Conservation (phyloP, 1,140 invertebrate genomes). For the Batillaria attramentaria region DNA sequence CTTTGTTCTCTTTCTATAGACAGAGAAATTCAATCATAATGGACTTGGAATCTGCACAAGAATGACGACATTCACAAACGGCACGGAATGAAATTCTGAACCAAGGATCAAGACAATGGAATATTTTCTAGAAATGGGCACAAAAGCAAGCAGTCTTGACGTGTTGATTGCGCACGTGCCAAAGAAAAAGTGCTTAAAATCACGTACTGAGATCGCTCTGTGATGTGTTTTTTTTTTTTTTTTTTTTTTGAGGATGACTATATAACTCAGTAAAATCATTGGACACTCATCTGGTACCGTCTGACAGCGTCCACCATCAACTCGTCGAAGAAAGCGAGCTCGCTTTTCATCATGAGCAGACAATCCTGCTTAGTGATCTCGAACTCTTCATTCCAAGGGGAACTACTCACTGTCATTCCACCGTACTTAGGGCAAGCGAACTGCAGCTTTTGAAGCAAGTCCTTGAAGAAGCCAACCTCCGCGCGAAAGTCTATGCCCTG, state of each 20-base stretch:
- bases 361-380: conserved; percentile 44
- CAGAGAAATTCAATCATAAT: no score
- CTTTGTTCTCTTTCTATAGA: no score
- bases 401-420: conserved; percentile 7
- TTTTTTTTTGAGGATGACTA: not conserved
- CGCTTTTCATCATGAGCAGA: conserved; percentile 46
- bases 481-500: conserved; percentile 44
- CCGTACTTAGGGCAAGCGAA: conserved; percentile 39
- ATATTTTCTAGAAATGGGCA: no score
- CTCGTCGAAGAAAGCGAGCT: conserved; percentile 45
- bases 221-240: not conserved
- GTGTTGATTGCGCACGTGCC: not conserved
- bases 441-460: conserved; percentile 40
- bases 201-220: not conserved
- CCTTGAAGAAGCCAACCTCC: conserved; percentile 54
- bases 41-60: no score
- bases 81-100: no score
- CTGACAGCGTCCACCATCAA: conserved; percentile 14
- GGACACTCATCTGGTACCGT: not conserved
- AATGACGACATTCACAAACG: no score
- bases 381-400: conserved; percentile 51
- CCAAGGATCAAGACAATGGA: no score
- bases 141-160: not conserved
- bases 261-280: not conserved
- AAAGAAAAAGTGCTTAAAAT: not conserved